Conservation (phyloP, 2,888 invertebrate genomes). For the Venustoraphidia nigricollis region DNA sequence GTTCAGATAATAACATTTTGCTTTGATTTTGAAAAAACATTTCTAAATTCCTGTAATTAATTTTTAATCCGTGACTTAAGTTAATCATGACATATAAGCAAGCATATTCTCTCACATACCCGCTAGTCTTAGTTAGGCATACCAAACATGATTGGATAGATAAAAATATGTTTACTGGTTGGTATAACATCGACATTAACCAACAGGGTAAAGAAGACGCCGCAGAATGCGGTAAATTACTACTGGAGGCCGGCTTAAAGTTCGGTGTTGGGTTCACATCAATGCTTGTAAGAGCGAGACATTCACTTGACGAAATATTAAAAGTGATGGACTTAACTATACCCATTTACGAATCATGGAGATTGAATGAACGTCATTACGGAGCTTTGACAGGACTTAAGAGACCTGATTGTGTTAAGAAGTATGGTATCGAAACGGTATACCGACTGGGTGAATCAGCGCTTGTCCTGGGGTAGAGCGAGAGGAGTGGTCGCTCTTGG, state of each 20-base stretch:
- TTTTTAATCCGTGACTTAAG: too few relatives aligned
- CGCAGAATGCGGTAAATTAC: constrained; percentile 50
- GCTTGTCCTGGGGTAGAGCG: too few relatives aligned
- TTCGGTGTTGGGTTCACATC: constrained; percentile 76
- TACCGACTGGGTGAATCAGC: not conserved
- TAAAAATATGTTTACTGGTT: constrained; percentile 26
- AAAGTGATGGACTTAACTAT: constrained; percentile 51
- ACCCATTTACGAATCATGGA: constrained; percentile 59
- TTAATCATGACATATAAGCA: too few relatives aligned
- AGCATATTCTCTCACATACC: too few relatives aligned
- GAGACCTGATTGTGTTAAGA: constrained; percentile 70
- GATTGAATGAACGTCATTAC: constrained; percentile 76
- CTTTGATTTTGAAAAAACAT: too few relatives aligned
- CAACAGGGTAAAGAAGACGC: constrained; percentile 50
- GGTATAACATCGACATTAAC: constrained; percentile 28
- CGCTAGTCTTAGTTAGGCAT: constrained; percentile 24
- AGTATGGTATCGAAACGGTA: constrained; percentile 72
- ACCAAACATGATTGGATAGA: constrained; percentile 28
- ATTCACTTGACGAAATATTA: constrained; percentile 53
- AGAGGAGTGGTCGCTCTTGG: too few relatives aligned
- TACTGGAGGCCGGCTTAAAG: constrained; percentile 49
- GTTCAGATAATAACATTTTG: too few relatives aligned
- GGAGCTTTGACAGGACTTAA: constrained; percentile 75
- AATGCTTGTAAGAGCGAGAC: constrained; percentile 58
- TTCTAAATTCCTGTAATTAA: too few relatives aligned